Conservation (phyloP, 2,797 vertebrate species). For the Coranthus polyacanthus region DNA sequence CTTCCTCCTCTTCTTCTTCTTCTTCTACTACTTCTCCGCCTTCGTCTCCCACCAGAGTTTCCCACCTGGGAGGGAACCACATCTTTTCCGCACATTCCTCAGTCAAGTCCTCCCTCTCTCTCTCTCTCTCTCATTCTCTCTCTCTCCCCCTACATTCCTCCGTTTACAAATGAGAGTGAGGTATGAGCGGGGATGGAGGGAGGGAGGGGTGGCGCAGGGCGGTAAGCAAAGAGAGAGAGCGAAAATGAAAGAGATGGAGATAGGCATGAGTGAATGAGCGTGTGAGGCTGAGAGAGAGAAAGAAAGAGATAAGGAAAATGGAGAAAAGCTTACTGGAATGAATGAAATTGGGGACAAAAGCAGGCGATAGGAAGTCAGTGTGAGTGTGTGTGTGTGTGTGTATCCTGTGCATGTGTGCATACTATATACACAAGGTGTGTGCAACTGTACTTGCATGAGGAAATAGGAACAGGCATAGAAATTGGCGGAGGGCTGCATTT, state of each 20-base stretch:
- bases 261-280: constrained; percentile 72
- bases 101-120: constrained; percentile 58
- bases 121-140: constrained; percentile 11
- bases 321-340: constrained; percentile 79
- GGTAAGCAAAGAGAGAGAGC: constrained; percentile 66
- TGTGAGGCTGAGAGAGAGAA: constrained; percentile 71
- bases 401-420: constrained; percentile 24
- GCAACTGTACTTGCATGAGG: constrained; percentile 56
- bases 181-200: constrained; percentile 52
- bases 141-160: constrained; percentile 32
- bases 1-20: constrained; percentile 28
- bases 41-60: constrained; percentile 60
- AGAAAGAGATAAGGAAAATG: constrained; percentile 82
- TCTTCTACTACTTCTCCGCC: constrained; percentile 42
- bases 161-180: constrained; percentile 79
- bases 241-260: constrained; percentile 82
- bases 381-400: constrained; percentile 23
- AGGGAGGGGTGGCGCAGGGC: not conserved
- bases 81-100: constrained; percentile 65
- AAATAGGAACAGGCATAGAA: constrained; percentile 66
- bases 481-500: constrained; percentile 58
- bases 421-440: constrained; percentile 53
- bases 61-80: constrained; percentile 74
- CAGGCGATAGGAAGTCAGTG: constrained; percentile 65
- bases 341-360: constrained; percentile 80